Base-by-base conservation (phyloP, 2,113 vertebrate genomes). In the Ranitomeya imitator region DNA sequence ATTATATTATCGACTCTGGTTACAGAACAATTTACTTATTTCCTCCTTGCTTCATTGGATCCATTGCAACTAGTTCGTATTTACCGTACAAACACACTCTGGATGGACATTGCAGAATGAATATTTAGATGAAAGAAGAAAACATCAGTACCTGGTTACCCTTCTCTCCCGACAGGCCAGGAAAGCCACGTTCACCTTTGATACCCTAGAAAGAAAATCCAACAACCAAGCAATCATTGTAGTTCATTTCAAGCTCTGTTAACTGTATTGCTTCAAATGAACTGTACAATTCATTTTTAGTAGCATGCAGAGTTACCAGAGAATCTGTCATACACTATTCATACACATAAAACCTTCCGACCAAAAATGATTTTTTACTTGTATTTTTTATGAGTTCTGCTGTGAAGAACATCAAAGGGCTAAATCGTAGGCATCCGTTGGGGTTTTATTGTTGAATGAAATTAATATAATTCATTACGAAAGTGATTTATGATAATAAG, bases 161-260 rank as follows among this genome's bases (percentile, higher is more conserved):
- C 93, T 98, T 99, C 86, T 98, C 97, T 90, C 98, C 98, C 0
- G 79, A 82, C 71, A 97, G 95, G 6, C 98, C 98, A 89, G 97
- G 93, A 93, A 97, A 98, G 65, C 98, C 98, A 90, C 97, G 94
- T 92, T 99, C 98, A 91, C 98, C 98, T 95, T 99, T 99, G 90
- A 91, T 96, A 91, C 98, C 98, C 98, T 99, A 85, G 63, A 92
- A 93, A 92, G 89, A 74, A 93, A 2, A 88, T 57, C 83, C 91
- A 19, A 89, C 45, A 88, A 51, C 37, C 51, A 77, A 90, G 86
- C 63, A 91, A 90, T 90, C 45, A 88, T 3, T 88, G 85, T 86
- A 13, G 85, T 78, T 87, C 86, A 89, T 84, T 91, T 89, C n/a
- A 18, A 88, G 87, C 81, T 83, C 87, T 88, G 80, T n/a, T 84